Percentiles rank a stretch among this genome's conserved stretches.
phyloP scores from a whole-genome alignment of 2,797 vertebrate genomes.

The Coracias cyanogaster region DNA sequence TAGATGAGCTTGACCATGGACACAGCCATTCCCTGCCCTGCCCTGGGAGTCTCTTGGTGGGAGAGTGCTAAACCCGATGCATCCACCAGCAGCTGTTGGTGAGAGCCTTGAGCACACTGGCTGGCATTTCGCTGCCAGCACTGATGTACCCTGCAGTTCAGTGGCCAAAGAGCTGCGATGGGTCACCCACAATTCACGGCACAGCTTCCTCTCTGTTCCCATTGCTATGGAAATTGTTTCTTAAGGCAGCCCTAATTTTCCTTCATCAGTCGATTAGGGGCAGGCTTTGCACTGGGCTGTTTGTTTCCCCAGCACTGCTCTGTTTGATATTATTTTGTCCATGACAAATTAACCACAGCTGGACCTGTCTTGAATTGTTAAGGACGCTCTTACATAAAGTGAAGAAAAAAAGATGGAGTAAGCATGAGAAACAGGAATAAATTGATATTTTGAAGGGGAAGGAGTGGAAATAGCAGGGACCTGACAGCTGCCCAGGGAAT shows the following conservation, averaged over 20 bases:
- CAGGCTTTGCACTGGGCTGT: conserved; percentile 16
- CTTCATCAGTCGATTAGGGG: conserved; percentile 46
- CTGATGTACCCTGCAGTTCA: accelerated
- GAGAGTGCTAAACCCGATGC: accelerated
- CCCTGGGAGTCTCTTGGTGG: accelerated
- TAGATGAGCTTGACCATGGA: accelerated
- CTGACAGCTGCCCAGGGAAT: background rate
- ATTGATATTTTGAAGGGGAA: background rate
- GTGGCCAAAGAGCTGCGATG: background rate
- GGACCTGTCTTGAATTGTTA: conserved; percentile 36
- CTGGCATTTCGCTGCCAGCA: accelerated
- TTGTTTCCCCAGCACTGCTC: background rate
- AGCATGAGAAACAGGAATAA: background rate
- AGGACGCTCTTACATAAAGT: background rate
- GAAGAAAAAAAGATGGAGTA: background rate
- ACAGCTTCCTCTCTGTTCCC: background rate
- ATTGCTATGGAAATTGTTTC: conserved; percentile 44
- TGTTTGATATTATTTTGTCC: conserved; percentile 28
- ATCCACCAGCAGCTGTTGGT: accelerated
- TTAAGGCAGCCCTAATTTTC: conserved; percentile 42
- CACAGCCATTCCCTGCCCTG: background rate
- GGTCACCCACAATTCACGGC: background rate
- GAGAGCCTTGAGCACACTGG: accelerated
- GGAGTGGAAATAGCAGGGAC: background rate
- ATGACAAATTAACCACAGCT: conserved; percentile 45